Percentiles rank a stretch among this genome's conserved stretches.
Evolutionary conservation across 2,797 vertebrate genomes (phyloP).

Genomic region (Morus bassanus): DNA sequence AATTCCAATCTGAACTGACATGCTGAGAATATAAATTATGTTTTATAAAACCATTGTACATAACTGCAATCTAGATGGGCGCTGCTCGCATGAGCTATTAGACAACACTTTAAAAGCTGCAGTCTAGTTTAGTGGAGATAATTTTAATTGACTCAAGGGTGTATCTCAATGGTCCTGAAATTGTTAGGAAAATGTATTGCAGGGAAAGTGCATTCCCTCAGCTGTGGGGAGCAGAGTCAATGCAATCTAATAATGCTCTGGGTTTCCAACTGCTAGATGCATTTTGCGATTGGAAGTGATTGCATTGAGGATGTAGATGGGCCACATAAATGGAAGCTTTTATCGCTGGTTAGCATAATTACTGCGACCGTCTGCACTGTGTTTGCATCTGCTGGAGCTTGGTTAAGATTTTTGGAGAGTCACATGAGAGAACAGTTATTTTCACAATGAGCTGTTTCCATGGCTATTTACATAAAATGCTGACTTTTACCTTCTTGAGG

Average conservation of each 20-base stretch:
- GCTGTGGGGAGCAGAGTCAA: constrained; percentile 31
- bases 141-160: constrained; percentile 70
- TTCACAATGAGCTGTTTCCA: not conserved
- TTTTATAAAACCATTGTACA: constrained; percentile 7
- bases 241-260: constrained; percentile 39
- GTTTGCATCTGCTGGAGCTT: constrained; percentile 42
- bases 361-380: not conserved
- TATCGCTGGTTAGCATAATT: constrained; percentile 64
- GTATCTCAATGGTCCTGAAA: constrained; percentile 58
- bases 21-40: constrained; percentile 58
- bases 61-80: constrained; percentile 28
- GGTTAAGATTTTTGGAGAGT: constrained; percentile 27
- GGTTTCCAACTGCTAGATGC: constrained; percentile 49
- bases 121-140: constrained; percentile 60
- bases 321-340: constrained; percentile 51
- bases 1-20: constrained; percentile 16
- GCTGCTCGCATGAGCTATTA: constrained; percentile 24
- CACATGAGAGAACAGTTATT: not conserved
- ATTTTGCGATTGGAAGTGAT: constrained; percentile 41
- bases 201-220: constrained; percentile 37
- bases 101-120: constrained; percentile 61
- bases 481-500: not conserved
- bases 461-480: not conserved
- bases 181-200: constrained; percentile 56
- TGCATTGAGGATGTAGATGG: constrained; percentile 38